A percentile compares a stretch with the other conserved stretches of the same genome.
These are phyloP conservation scores for Cotesia typhae DNA, from an alignment of 1,140 invertebrate genomes.

Conservation along the genomic window DNA sequence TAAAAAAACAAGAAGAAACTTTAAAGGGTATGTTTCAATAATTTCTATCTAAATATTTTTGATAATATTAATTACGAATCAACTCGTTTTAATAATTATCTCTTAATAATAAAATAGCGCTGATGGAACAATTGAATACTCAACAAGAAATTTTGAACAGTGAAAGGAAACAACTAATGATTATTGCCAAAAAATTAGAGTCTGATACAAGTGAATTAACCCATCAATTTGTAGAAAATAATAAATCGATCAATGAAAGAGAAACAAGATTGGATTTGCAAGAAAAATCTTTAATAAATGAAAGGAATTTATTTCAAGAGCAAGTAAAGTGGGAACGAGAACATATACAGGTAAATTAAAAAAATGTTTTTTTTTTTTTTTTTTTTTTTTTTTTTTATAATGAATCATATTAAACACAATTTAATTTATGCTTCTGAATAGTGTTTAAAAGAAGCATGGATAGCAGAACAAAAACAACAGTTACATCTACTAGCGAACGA, in stretches of 20 bases:
- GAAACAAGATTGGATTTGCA: constrained; percentile 50
- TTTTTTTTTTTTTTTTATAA: background rate
- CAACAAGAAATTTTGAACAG: constrained; percentile 46
- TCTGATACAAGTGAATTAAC: constrained; percentile 43
- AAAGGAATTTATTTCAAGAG: constrained; percentile 57
- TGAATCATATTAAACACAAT: constrained; percentile 10
- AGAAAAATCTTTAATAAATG: constrained; percentile 50
- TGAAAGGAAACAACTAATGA: constrained; percentile 51
- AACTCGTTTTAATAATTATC: constrained; percentile 10
- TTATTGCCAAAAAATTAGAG: constrained; percentile 51
- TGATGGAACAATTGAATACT: constrained; percentile 47
- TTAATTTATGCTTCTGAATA: constrained; percentile 28
- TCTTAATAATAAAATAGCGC: constrained; percentile 7
- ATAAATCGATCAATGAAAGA: constrained; percentile 43
- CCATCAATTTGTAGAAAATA: constrained; percentile 53
- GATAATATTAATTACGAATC: background rate
- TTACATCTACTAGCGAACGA: constrained; percentile 50
- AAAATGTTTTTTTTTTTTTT: constrained; percentile 18
- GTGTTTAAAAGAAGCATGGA: constrained; percentile 55
- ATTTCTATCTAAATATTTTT: no score
- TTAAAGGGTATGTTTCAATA: constrained; percentile 48
- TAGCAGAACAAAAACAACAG: constrained; percentile 56
- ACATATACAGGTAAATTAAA: constrained; percentile 50
- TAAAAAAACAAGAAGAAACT: constrained; percentile 52
- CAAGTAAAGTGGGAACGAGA: constrained; percentile 57